Evolutionary conservation across 2,888 invertebrate genomes (phyloP).

Genomic region (Drosophila monieri): DNA sequence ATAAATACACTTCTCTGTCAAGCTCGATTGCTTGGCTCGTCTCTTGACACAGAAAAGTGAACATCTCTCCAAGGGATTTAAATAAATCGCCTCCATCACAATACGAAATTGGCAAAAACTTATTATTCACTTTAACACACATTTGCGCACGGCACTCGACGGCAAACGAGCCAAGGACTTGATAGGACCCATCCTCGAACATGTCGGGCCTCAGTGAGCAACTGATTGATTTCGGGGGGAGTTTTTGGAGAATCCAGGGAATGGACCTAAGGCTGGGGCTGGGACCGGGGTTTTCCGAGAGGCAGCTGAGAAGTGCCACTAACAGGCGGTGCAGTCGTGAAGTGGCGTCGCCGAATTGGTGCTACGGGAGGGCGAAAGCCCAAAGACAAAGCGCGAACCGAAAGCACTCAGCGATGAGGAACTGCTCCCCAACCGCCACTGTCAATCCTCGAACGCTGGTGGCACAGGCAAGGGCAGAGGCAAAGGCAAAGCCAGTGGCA

Average conservation of each 20-base stretch:
- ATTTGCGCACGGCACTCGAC: conserved; percentile 12
- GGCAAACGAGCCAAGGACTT: conserved; percentile 10
- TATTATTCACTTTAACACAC: conserved; percentile 46
- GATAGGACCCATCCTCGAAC: conserved; percentile 32
- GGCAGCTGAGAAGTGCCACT: conserved; percentile 63
- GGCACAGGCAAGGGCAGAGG: not conserved
- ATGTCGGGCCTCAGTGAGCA: conserved; percentile 50
- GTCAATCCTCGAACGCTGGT: conserved; percentile 12
- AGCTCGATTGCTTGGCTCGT: not conserved
- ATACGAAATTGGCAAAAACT: conserved; percentile 32
- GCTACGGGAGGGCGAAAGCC: conserved; percentile 21
- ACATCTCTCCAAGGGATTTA: conserved; percentile 6
- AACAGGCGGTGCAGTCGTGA: conserved; percentile 62
- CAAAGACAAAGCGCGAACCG: conserved; percentile 71
- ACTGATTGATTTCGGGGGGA: conserved; percentile 61
- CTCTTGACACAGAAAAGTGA: not conserved
- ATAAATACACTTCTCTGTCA: not conserved
- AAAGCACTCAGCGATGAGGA: conserved; percentile 59
- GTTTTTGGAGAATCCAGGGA: not conserved
- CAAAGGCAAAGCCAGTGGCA: not conserved
- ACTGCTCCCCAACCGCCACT: conserved; percentile 23
- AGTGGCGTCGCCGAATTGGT: not conserved
- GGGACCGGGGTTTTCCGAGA: conserved; percentile 19
- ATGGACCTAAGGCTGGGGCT: not conserved
- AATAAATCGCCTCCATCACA: conserved; percentile 21